Evolutionary conservation across 2,888 invertebrate species (phyloP).

Genomic region (Lypha dubia): DNA sequence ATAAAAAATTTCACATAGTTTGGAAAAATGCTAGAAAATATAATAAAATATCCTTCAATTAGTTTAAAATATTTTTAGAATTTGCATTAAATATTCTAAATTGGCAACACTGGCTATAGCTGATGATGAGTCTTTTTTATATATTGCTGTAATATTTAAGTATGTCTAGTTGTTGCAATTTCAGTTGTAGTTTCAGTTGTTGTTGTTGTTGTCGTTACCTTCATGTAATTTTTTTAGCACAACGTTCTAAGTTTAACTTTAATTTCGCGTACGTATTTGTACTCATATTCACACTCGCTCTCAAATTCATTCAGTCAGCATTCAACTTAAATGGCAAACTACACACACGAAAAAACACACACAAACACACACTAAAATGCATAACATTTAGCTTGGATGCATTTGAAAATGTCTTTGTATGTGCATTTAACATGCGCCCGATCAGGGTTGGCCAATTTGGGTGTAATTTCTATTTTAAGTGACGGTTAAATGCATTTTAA

Average conservation of each 20-base stretch:
- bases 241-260: slow-evolving; percentile 67
- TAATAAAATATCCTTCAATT: no score
- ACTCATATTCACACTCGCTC: slow-evolving; percentile 34
- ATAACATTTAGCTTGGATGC: slow-evolving; percentile 32
- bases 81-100: no score
- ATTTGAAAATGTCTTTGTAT: slow-evolving; percentile 30
- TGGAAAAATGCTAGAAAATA: no score
- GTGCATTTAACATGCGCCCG: slow-evolving; percentile 46
- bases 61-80: no score
- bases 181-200: slow-evolving; percentile 5
- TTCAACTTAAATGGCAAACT: slow-evolving; percentile 36
- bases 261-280: slow-evolving; percentile 47
- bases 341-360: slow-evolving; percentile 2
- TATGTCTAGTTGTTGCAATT: slow-evolving; percentile 17
- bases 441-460: slow-evolving; percentile 47
- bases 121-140: slow-evolving; percentile 18
- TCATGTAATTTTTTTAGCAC: slow-evolving; percentile 61
- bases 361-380: neutral
- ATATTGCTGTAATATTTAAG: slow-evolving; percentile 1
- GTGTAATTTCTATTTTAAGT: slow-evolving; percentile 44
- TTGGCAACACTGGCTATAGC: no score
- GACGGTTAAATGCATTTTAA: slow-evolving; percentile 27
- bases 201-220: slow-evolving; percentile 52
- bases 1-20: no score
- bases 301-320: slow-evolving; percentile 26